These are phyloP conservation scores for Sitodiplosis mosellana DNA, from an alignment of 1,140 invertebrate genomes.

Conservation along the genomic window DNA sequence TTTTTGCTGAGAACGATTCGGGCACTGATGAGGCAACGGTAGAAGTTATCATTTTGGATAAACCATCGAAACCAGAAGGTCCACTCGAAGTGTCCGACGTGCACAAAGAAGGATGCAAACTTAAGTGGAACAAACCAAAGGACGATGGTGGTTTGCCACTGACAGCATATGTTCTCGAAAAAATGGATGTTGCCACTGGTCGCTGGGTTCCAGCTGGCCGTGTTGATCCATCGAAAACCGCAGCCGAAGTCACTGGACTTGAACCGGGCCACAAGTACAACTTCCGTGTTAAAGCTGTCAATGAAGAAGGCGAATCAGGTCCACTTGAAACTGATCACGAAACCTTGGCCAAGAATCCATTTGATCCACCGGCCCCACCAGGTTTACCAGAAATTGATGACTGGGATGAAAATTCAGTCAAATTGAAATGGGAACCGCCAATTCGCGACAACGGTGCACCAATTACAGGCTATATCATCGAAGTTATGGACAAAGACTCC, in stretches of 20 bases:
- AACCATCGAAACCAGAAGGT: conserved; percentile 84
- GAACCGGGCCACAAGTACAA: conserved; percentile 86
- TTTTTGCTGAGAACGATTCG: conserved; percentile 80
- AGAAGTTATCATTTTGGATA: conserved; percentile 82
- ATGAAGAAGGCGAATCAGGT: conserved; percentile 90
- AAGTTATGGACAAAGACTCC: conserved; percentile 36
- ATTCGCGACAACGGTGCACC: conserved; percentile 89
- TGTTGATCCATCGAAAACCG: conserved; percentile 71
- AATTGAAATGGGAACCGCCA: conserved; percentile 91
- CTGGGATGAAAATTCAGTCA: conserved; percentile 81
- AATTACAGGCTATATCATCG: conserved; percentile 85
- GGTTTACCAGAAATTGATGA: conserved; percentile 84
- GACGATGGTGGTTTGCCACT: conserved; percentile 90
- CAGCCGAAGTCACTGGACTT: conserved; percentile 70
- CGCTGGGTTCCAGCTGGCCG: conserved; percentile 76
- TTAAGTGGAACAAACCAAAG: conserved; percentile 89
- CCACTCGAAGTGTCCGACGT: conserved; percentile 83
- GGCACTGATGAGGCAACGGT: conserved; percentile 88
- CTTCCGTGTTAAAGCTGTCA: conserved; percentile 86
- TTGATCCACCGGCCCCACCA: conserved; percentile 73
- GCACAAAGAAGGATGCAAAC: conserved; percentile 85
- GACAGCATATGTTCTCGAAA: conserved; percentile 78
- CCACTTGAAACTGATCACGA: conserved; percentile 73
- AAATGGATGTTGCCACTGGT: conserved; percentile 73
- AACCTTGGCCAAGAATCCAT: conserved; percentile 90